Evolutionary conservation across 2,113 vertebrate genomes (phyloP).

Genomic region (Eclectus roratus): DNA sequence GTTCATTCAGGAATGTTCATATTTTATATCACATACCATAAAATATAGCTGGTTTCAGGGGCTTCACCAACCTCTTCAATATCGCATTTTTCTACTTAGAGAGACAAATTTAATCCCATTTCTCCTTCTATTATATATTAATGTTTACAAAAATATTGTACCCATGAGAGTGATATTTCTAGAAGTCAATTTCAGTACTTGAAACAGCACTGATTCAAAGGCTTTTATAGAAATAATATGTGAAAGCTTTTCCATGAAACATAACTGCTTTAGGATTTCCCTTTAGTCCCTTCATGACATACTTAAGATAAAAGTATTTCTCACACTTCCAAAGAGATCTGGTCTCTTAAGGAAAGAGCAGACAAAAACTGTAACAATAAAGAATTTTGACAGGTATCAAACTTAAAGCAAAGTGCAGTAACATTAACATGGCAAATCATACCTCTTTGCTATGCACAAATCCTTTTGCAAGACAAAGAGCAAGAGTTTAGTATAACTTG

Average conservation of each 20-base stretch:
- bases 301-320: background rate
- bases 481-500: background rate
- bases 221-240: constrained; percentile 13
- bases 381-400: constrained; percentile 6
- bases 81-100: background rate
- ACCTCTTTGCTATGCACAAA: background rate
- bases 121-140: background rate
- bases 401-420: background rate
- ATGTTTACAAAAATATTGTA: constrained; percentile 41
- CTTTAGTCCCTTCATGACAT: background rate
- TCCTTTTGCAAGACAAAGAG: background rate
- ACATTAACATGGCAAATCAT: background rate
- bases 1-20: background rate
- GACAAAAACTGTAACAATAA: background rate
- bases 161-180: constrained; percentile 19
- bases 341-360: constrained; percentile 16
- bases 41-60: background rate
- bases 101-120: background rate
- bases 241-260: background rate
- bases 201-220: constrained; percentile 2
- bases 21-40: background rate
- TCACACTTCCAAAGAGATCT: constrained; percentile 2
- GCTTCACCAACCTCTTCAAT: background rate
- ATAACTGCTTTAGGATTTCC: constrained; percentile 12
- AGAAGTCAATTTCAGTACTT: constrained; percentile 30